A percentile compares a stretch with the other conserved stretches of the same genome.
Evolutionary conservation across 2,797 vertebrate genomes (phyloP).

Genomic region (Pelochelys cantorii): DNA sequence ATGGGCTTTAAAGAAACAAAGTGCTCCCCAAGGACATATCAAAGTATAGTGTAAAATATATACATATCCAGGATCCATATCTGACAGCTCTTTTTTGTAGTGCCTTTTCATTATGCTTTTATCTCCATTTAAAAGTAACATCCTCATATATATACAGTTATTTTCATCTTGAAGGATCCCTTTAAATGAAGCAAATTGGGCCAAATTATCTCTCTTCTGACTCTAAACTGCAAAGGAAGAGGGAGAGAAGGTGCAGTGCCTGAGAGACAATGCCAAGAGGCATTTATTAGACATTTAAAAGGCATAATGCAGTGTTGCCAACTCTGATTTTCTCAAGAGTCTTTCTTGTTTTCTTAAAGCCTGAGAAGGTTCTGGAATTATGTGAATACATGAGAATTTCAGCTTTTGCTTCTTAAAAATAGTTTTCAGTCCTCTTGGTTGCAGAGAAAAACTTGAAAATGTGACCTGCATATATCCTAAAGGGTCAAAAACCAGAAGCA

Average conservation of each 20-base stretch:
- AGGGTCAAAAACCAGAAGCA: background rate
- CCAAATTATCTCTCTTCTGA: background rate
- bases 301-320: background rate
- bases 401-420: background rate
- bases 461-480: background rate
- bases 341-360: conserved; percentile 1
- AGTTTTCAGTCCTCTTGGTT: background rate
- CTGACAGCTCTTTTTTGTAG: background rate
- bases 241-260: background rate
- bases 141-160: background rate
- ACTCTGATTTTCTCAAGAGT: background rate
- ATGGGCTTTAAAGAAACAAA: conserved; percentile 22
- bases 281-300: background rate
- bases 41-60: background rate
- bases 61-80: background rate
- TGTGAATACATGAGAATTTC: background rate
- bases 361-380: background rate
- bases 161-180: background rate
- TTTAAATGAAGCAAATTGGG: background rate
- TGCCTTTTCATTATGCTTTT: background rate
- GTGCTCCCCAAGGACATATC: background rate
- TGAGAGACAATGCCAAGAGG: background rate
- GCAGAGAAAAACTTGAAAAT: background rate
- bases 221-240: background rate
- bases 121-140: background rate